These are phyloP conservation scores for Dicerorhinus sumatrensis DNA, from an alignment of 2,113 vertebrate species.

Conservation along the genomic window DNA sequence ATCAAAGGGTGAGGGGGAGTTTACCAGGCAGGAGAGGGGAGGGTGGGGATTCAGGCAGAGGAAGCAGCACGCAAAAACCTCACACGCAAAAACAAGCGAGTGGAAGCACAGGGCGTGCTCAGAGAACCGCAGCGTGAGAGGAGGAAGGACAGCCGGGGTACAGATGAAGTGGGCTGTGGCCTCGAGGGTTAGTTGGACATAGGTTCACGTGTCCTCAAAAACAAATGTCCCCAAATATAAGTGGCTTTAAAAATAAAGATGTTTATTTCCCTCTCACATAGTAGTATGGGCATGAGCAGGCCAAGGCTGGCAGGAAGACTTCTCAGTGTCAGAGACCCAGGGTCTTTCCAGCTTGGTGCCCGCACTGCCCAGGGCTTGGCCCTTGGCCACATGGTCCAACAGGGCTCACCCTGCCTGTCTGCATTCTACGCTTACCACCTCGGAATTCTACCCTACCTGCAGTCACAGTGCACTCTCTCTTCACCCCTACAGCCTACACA, in stretches of 20 bases:
- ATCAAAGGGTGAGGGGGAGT: not conserved
- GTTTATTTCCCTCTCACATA: not conserved
- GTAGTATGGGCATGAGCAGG: not conserved
- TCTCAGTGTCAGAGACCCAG: not conserved
- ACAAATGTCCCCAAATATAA: not conserved
- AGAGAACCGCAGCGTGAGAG: rapidly evolving
- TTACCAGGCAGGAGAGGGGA: not conserved
- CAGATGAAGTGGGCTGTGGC: not conserved
- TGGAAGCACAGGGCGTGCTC: not conserved
- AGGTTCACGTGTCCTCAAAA: not conserved
- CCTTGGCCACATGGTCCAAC: not conserved
- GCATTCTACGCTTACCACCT: not conserved
- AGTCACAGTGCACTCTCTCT: rapidly evolving
- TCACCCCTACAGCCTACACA: not conserved
- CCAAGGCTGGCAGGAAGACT: not conserved
- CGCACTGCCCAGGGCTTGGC: too few species aligned
- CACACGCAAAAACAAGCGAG: rapidly evolving
- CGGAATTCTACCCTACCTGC: not conserved
- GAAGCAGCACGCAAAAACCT: not conserved
- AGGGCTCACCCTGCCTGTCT: not conserved
- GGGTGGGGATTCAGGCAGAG: not conserved
- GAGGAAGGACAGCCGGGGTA: too few species aligned
- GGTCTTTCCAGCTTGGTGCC: not conserved
- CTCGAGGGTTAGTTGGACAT: not conserved
- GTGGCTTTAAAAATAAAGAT: not conserved